Conservation (phyloP, 53 echinoderm and acorn worm genomes). For the Holothuria leucospilota region DNA sequence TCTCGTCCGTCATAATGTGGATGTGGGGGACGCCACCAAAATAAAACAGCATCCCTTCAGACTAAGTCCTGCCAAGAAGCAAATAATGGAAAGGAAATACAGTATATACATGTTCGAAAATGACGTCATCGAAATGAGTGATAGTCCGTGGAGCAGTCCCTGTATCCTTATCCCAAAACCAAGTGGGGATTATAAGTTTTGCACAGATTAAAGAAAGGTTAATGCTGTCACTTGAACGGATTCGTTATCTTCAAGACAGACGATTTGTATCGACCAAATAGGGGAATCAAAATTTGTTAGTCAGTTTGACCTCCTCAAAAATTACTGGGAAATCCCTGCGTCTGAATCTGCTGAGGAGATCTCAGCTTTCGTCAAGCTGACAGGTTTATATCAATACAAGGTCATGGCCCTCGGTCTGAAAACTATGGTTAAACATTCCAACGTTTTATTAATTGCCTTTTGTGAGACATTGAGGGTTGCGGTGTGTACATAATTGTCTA, state of each 20-base stretch:
- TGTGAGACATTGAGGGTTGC: conserved; percentile 5
- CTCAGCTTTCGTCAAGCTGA: conserved; percentile 61
- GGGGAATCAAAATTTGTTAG: conserved; percentile 67
- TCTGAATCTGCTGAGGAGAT: conserved; percentile 53
- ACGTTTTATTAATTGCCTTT: conserved; percentile 50
- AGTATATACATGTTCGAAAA: conserved; percentile 73
- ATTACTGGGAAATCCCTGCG: conserved; percentile 73
- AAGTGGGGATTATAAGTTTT: conserved; percentile 56
- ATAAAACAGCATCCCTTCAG: conserved; percentile 75
- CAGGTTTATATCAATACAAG: conserved; percentile 57
- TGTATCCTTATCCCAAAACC: conserved; percentile 69
- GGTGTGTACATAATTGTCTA: conserved; percentile 58
- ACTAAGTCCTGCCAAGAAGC: conserved; percentile 59
- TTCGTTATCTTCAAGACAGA: conserved; percentile 64
- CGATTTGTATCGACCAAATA: conserved; percentile 68
- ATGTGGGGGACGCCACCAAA: conserved; percentile 60
- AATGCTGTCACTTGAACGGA: conserved; percentile 65
- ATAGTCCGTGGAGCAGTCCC: conserved; percentile 65
- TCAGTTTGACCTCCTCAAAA: conserved; percentile 67
- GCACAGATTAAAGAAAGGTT: conserved; percentile 70
- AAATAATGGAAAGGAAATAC: conserved; percentile 54
- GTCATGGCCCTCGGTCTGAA: conserved; percentile 61
- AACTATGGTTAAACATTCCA: conserved; percentile 56
- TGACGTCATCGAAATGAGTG: conserved; percentile 62
- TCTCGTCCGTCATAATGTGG: conserved; percentile 52